Conservation (phyloP, 2,113 vertebrate genomes). For the Ciconia boyciana region DNA sequence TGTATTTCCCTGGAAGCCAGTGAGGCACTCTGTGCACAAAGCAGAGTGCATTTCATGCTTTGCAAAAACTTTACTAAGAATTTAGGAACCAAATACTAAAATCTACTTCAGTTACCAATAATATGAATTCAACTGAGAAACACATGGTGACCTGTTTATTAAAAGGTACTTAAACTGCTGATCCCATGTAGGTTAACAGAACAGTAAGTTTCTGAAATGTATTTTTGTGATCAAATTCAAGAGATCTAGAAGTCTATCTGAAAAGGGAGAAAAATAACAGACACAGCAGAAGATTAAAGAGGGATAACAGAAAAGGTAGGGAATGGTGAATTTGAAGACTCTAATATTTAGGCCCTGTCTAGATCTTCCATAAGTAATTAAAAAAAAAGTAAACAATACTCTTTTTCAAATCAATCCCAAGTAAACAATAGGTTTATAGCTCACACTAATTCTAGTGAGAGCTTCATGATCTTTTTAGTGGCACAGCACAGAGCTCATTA, state of each 20-base stretch:
- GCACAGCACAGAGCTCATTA: not conserved
- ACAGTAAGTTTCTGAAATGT: not conserved
- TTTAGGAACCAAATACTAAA: not conserved
- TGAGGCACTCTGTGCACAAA: not conserved
- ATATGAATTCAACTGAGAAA: not conserved
- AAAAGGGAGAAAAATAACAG: not conserved
- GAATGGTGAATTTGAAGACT: not conserved
- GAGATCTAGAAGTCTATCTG: not conserved
- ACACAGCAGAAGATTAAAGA: not conserved
- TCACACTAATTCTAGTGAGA: not conserved
- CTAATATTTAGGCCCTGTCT: not conserved
- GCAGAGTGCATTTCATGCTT: not conserved
- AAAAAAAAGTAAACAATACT: not conserved
- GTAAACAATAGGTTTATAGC: not conserved
- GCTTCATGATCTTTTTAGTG: not conserved
- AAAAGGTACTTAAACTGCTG: not conserved
- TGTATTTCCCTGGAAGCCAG: not conserved
- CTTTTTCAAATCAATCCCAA: not conserved
- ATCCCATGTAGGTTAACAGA: not conserved
- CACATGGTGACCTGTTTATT: not conserved
- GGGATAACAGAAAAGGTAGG: not conserved
- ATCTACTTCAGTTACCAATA: not conserved
- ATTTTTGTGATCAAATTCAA: not conserved
- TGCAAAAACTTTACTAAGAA: not conserved
- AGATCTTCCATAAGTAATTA: not conserved